phyloP scores from a whole-genome alignment of 2,888 invertebrate genomes.

The Leptura quadrifasciata region DNA sequence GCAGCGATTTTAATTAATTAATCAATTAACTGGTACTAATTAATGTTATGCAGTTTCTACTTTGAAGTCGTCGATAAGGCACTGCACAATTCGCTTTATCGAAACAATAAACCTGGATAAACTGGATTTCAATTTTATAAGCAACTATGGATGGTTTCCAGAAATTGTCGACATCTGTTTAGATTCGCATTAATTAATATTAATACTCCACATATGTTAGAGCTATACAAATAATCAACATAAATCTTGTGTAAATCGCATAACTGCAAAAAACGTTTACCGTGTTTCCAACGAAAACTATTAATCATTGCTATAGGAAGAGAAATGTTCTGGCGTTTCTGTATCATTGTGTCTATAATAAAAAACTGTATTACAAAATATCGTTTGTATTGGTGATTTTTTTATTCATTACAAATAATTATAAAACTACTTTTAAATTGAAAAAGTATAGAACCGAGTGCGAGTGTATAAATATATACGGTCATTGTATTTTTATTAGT shows the following conservation, averaged over 20 bases:
- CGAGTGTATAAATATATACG: too few relatives aligned
- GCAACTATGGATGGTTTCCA: conserved; percentile 11
- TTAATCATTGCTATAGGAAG: neutral
- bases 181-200: conserved; percentile 21
- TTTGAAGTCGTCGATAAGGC: neutral
- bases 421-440: too few relatives aligned
- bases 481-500: too few relatives aligned
- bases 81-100: neutral
- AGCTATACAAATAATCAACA: conserved; percentile 16
- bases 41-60: conserved; percentile 12
- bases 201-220: neutral
- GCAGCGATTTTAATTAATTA: conserved; percentile 7
- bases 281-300: neutral
- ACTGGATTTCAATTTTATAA: neutral
- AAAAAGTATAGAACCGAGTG: too few relatives aligned
- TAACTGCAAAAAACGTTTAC: conserved; percentile 17
- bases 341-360: neutral
- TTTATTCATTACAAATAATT: too few relatives aligned
- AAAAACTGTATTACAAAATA: too few relatives aligned
- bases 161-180: conserved; percentile 27
- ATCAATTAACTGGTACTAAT: conserved; percentile 18
- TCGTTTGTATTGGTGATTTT: too few relatives aligned
- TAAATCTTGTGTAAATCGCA: conserved; percentile 19
- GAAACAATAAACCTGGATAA: conserved; percentile 22
- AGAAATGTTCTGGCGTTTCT: neutral